Conservation (phyloP, 2,888 invertebrate species). For the Eilema caniola region DNA sequence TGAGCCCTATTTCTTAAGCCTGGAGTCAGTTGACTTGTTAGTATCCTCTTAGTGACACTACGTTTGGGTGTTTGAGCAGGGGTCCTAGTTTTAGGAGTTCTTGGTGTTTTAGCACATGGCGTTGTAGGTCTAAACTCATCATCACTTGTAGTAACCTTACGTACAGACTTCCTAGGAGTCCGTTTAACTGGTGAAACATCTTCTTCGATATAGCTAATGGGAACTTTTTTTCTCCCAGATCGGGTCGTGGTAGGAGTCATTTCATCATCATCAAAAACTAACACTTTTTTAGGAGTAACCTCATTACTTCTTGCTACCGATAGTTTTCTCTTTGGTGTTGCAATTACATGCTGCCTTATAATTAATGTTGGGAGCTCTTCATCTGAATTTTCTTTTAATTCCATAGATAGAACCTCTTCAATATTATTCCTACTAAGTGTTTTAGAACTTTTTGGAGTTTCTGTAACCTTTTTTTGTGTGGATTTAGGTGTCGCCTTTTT, state of each 20-base stretch:
- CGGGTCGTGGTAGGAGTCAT: slow-evolving; percentile 61
- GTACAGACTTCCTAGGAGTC: slow-evolving; percentile 62
- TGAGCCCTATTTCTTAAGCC: slow-evolving; percentile 71
- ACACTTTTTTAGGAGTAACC: slow-evolving; percentile 73
- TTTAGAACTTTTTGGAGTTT: slow-evolving; percentile 67
- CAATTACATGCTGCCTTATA: slow-evolving; percentile 69
- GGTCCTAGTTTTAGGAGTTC: slow-evolving; percentile 55
- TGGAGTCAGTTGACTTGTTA: slow-evolving; percentile 76
- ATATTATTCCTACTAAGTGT: slow-evolving; percentile 63
- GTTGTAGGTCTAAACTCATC: slow-evolving; percentile 68
- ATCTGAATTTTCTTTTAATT: slow-evolving; percentile 77
- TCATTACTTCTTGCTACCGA: slow-evolving; percentile 63
- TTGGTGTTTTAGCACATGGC: slow-evolving; percentile 60
- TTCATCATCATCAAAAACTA: slow-evolving; percentile 71
- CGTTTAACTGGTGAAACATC: slow-evolving; percentile 68
- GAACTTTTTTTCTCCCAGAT: slow-evolving; percentile 66
- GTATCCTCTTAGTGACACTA: slow-evolving; percentile 68
- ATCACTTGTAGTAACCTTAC: slow-evolving; percentile 66
- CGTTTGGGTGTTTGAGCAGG: slow-evolving; percentile 65
- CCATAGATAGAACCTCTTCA: slow-evolving; percentile 74
- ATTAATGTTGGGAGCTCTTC: slow-evolving; percentile 79
- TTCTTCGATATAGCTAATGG: slow-evolving; percentile 67
- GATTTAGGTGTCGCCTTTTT: slow-evolving; percentile 63
- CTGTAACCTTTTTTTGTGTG: slow-evolving; percentile 47
- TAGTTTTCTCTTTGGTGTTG: slow-evolving; percentile 74